Percentiles rank a stretch among this genome's conserved stretches.
Conservation (phyloP, 2,113 vertebrate genomes). For the Rhabdomys dilectus region DNA sequence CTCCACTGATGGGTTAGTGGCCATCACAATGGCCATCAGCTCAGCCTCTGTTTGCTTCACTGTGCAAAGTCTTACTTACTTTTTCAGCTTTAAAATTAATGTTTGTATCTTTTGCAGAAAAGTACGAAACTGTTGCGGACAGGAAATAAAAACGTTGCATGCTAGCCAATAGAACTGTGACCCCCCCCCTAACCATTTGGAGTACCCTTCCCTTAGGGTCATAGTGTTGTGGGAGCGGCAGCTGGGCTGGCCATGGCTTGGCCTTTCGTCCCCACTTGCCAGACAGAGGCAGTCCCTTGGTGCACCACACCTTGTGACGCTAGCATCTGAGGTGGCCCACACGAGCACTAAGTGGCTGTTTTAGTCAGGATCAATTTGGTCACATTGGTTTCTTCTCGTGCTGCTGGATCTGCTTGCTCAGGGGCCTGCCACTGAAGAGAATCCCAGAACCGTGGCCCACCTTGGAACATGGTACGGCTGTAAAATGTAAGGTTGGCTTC, state of each 20-base stretch:
- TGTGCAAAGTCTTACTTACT: not conserved
- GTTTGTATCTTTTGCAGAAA: not conserved
- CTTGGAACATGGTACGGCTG: not conserved
- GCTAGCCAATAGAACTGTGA: not conserved
- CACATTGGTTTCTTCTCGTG: not conserved
- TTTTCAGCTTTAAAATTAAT: not conserved
- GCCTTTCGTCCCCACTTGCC: not conserved
- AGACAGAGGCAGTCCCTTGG: not conserved
- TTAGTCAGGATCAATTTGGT: not conserved
- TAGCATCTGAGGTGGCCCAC: not conserved
- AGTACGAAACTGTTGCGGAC: not conserved
- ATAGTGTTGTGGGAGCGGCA: not conserved
- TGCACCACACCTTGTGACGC: not conserved
- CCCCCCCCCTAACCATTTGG: not conserved
- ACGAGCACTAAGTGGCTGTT: not conserved
- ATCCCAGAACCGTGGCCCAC: not conserved
- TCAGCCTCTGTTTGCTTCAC: no score
- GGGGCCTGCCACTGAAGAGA: not conserved
- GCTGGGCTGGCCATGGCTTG: not conserved
- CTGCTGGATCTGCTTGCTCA: not conserved
- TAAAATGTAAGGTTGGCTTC: not conserved
- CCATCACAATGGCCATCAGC: not conserved
- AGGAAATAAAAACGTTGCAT: not conserved
- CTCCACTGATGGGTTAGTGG: no score
- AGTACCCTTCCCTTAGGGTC: not conserved